These are phyloP conservation scores for Loripinus fragilis DNA, from an alignment of 2,888 invertebrate genomes.

Conservation along the genomic window DNA sequence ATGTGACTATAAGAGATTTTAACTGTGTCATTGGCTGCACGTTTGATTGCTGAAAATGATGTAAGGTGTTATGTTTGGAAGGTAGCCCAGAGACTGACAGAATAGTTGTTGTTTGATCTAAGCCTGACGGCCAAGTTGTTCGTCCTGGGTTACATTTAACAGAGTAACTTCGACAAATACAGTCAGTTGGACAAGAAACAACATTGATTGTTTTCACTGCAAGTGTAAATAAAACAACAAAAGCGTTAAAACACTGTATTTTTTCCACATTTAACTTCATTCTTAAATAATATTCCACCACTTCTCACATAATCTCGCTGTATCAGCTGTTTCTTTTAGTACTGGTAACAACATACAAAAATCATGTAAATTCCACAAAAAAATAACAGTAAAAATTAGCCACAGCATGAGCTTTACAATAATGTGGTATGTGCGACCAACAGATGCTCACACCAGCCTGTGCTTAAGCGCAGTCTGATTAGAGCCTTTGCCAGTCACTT, in stretches of 20 bases:
- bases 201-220: conserved; percentile 24
- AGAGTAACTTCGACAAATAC: conserved; percentile 36
- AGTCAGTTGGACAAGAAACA: conserved; percentile 37
- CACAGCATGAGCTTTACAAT: no score
- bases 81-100: conserved; percentile 34
- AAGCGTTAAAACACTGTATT: conserved; percentile 24
- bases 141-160: conserved; percentile 37
- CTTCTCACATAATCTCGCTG: no score
- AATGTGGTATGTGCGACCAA: no score
- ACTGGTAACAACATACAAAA: no score
- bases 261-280: conserved; percentile 33
- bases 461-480: no score
- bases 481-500: no score
- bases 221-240: conserved; percentile 25
- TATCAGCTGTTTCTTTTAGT: no score
- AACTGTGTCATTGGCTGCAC: conserved; percentile 38
- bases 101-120: background rate
- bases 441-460: no score
- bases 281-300: no score
- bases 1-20: conserved; percentile 40
- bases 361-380: no score
- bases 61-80: conserved; percentile 32
- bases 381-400: no score
- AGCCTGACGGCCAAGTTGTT: conserved; percentile 29
- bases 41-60: conserved; percentile 30